Evolutionary conservation across 2,888 invertebrate genomes (phyloP).

Genomic region (Plagodis dolabraria): DNA sequence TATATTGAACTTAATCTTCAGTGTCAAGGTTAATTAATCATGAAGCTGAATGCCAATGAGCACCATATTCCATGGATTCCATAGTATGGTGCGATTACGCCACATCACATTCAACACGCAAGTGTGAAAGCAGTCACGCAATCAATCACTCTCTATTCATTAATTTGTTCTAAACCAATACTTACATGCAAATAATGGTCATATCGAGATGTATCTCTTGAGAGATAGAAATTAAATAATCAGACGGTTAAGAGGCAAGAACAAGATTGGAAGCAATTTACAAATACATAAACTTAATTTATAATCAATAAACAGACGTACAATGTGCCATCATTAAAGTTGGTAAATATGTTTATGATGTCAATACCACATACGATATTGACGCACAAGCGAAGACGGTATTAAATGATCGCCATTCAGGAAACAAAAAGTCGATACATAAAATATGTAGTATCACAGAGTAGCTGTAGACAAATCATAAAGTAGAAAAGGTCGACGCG

Average conservation of each 20-base stretch:
- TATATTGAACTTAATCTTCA: slow-evolving; percentile 15
- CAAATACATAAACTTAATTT: background rate
- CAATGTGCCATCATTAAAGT: background rate
- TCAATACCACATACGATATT: too few relatives aligned
- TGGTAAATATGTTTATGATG: too few relatives aligned
- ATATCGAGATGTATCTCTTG: slow-evolving; percentile 37
- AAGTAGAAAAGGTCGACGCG: slow-evolving; percentile 67
- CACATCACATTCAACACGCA: slow-evolving; percentile 51
- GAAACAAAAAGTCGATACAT: too few relatives aligned
- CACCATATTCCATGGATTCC: slow-evolving; percentile 28
- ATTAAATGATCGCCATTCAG: background rate
- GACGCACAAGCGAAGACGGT: too few relatives aligned
- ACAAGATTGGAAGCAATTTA: background rate
- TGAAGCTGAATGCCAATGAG: slow-evolving; percentile 23
- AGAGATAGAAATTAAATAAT: slow-evolving; percentile 32
- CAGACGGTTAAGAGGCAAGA: slow-evolving; percentile 16
- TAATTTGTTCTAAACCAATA: slow-evolving; percentile 51
- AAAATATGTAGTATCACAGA: slow-evolving; percentile 54
- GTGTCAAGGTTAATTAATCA: slow-evolving; percentile 30
- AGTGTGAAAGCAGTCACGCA: slow-evolving; percentile 57
- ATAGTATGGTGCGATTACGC: slow-evolving; percentile 33
- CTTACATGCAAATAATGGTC: slow-evolving; percentile 46
- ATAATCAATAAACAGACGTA: background rate
- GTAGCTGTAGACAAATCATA: slow-evolving; percentile 65
- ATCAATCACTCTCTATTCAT: slow-evolving; percentile 54